Evolutionary conservation across 2,888 invertebrate species (phyloP).

Genomic region (Phorcus lineatus): DNA sequence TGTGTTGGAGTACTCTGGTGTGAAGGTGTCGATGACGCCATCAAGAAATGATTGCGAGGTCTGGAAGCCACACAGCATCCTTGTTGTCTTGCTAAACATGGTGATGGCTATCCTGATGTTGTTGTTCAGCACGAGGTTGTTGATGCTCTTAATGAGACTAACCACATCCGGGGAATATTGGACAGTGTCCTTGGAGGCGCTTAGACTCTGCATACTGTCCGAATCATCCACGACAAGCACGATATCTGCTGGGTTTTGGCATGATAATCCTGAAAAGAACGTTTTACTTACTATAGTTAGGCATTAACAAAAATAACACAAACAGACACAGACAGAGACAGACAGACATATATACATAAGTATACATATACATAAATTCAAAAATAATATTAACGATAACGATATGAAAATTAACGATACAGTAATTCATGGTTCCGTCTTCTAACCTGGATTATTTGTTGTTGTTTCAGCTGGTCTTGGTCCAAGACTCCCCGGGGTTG

Average conservation of each 20-base stretch:
- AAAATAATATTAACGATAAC: no score
- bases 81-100: neutral
- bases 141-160: neutral
- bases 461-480: no score
- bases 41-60: neutral
- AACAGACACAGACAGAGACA: no score
- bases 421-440: no score
- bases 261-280: neutral
- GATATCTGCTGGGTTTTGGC: neutral
- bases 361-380: no score
- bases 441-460: no score
- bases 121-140: neutral
- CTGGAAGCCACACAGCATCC: neutral
- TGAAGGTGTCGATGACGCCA: neutral
- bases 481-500: no score
- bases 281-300: no score
- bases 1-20: neutral
- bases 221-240: slow-evolving; percentile 20
- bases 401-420: no score
- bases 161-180: slow-evolving; percentile 9
- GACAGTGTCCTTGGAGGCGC: neutral
- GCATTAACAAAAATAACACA: no score
- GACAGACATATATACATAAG: no score
- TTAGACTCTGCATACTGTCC: slow-evolving; percentile 12
- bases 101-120: neutral